phyloP scores from a whole-genome alignment of 2,888 invertebrate species.

The Drosophila macrospina region DNA sequence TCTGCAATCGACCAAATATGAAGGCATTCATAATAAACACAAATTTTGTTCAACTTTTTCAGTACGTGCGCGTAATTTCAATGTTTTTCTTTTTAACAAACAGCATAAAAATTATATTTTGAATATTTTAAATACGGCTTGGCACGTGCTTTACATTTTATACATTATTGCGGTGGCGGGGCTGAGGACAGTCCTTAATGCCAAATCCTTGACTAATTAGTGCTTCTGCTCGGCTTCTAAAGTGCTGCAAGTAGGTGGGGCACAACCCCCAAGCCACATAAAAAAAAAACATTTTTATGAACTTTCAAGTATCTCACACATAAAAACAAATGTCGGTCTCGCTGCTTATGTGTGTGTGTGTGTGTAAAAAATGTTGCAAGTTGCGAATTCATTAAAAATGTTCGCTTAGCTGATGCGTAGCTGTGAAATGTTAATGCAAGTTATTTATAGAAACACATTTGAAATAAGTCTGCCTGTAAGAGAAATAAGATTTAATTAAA shows the following conservation, averaged over 20 bases:
- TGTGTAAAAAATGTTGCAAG: slow-evolving; percentile 27
- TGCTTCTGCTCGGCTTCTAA: slow-evolving; percentile 34
- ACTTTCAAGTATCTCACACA: slow-evolving; percentile 57
- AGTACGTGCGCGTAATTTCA: slow-evolving; percentile 63
- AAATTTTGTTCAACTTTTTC: slow-evolving; percentile 34
- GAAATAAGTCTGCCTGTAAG: not conserved
- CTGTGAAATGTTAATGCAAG: slow-evolving; percentile 31
- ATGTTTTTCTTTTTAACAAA: slow-evolving; percentile 23
- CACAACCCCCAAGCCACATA: slow-evolving; percentile 37
- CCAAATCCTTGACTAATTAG: slow-evolving; percentile 73
- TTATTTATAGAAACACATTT: slow-evolving; percentile 14
- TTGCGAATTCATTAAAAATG: slow-evolving; percentile 65
- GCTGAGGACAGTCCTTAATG: slow-evolving; percentile 32
- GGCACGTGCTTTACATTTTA: slow-evolving; percentile 58
- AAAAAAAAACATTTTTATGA: slow-evolving; percentile 44
- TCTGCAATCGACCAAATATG: not conserved
- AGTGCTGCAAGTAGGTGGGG: not conserved
- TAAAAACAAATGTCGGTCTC: slow-evolving; percentile 40
- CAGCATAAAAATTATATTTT: slow-evolving; percentile 38
- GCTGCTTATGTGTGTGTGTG: slow-evolving; percentile 26
- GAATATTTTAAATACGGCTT: slow-evolving; percentile 59
- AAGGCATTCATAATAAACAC: slow-evolving; percentile 38
- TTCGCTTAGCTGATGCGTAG: slow-evolving; percentile 59
- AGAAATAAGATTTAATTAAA: not conserved
- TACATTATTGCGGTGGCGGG: slow-evolving; percentile 17